Evolutionary conservation across 35 echinoderm and acorn worm genomes (phyloP).

Genomic region (Diadema setosum): DNA sequence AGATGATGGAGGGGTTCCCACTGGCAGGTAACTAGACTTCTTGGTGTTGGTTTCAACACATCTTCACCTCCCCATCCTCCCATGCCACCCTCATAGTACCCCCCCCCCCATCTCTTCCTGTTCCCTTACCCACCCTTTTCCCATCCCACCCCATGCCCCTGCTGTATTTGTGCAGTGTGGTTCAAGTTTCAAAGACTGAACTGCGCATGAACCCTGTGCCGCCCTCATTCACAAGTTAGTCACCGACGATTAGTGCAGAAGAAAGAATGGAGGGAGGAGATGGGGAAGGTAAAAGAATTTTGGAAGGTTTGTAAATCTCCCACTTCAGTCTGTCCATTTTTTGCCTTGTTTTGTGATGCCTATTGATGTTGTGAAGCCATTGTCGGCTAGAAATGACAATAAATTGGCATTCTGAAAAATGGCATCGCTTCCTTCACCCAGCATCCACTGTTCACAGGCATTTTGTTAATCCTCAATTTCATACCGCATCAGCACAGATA

Average conservation of each 20-base stretch:
- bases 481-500: too few relatives aligned
- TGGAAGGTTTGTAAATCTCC: too few relatives aligned
- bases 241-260: not conserved
- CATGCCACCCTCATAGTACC: too few relatives aligned
- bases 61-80: too few relatives aligned
- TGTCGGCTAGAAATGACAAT: not conserved
- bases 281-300: too few relatives aligned
- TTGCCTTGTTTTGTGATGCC: too few relatives aligned
- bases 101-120: too few relatives aligned
- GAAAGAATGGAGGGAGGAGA: too few relatives aligned
- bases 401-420: conserved; percentile 10
- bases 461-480: not conserved
- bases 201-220: not conserved
- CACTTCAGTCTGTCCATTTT: too few relatives aligned
- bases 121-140: too few relatives aligned
- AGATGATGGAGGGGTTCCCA: too few relatives aligned
- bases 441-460: not conserved
- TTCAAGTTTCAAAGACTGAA: not conserved
- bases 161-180: not conserved
- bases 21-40: not conserved
- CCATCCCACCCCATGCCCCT: not conserved
- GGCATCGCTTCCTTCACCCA: not conserved
- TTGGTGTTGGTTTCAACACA: too few relatives aligned
- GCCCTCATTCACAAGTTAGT: not conserved
- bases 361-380: not conserved